A percentile compares a stretch with the other conserved stretches of the same genome.
Conservation (phyloP, 2,797 vertebrate genomes). For the Alosa sapidissima region DNA sequence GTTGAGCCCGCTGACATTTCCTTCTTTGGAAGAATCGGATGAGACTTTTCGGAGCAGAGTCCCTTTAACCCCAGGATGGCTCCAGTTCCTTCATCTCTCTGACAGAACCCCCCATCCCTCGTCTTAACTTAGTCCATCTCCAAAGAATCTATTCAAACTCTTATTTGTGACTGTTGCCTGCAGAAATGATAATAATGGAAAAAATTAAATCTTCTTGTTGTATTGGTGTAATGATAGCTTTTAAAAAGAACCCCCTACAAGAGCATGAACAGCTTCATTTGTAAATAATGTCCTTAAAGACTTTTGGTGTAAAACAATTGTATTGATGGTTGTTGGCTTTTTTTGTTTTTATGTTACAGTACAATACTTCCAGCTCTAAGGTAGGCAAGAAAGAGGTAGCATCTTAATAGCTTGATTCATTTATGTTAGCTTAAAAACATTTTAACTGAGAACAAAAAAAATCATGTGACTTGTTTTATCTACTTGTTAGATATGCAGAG, state of each 20-base stretch:
- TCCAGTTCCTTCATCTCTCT: constrained; percentile 45
- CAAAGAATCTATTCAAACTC: constrained; percentile 85
- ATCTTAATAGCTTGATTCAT: constrained; percentile 90
- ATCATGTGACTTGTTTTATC: constrained; percentile 89
- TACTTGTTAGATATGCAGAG: constrained; percentile 90
- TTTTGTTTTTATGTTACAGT: constrained; percentile 78
- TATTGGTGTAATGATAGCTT: constrained; percentile 97
- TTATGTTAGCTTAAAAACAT: constrained; percentile 91
- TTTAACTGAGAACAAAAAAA: constrained; percentile 74
- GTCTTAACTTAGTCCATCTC: constrained; percentile 76
- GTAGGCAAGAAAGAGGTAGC: constrained; percentile 90
- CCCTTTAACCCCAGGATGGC: constrained; percentile 56
- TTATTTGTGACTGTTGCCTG: constrained; percentile 89
- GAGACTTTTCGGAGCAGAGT: constrained; percentile 61
- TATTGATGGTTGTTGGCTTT: constrained; percentile 93
- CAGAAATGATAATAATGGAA: constrained; percentile 76
- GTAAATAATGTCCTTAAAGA: constrained; percentile 96
- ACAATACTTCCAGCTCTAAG: constrained; percentile 90
- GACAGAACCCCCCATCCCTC: constrained; percentile 40
- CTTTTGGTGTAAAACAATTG: constrained; percentile 96
- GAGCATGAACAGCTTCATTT: constrained; percentile 96
- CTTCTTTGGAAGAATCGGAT: constrained; percentile 71
- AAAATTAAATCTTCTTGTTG: constrained; percentile 78
- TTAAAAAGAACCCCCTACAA: constrained; percentile 88
- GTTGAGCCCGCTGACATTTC: constrained; percentile 68